Evolutionary conservation across 2,888 invertebrate genomes (phyloP).

Genomic region (Oegoconia quadripuncta): DNA sequence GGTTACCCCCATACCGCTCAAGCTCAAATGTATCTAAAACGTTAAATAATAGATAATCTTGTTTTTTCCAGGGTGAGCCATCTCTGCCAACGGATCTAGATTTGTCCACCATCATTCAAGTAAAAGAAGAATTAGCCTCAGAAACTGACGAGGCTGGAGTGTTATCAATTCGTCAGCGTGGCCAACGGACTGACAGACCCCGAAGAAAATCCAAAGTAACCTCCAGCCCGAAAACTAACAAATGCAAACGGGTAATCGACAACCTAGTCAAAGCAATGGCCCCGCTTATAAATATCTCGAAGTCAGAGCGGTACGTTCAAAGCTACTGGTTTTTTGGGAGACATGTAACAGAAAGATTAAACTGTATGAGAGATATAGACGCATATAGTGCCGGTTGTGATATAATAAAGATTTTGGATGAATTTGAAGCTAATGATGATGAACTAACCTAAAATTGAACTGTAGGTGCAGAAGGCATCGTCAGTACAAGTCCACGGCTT

Average conservation of each 20-base stretch:
- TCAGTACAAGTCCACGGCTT: too few relatives aligned
- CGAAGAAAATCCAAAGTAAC: conserved; percentile 27
- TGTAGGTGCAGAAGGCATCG: too few relatives aligned
- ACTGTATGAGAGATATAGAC: conserved; percentile 49
- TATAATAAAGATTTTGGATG: conserved; percentile 42
- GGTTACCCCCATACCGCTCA: too few relatives aligned
- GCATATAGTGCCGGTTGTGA: conserved; percentile 47
- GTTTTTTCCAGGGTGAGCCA: conserved; percentile 26
- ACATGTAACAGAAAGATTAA: conserved; percentile 57
- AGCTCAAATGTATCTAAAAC: too few relatives aligned
- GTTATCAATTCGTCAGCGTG: conserved; percentile 45
- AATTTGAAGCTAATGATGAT: conserved; percentile 5
- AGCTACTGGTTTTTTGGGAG: conserved; percentile 60
- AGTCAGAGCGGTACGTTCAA: conserved; percentile 20
- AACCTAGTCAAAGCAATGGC: conserved; percentile 53
- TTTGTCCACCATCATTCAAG: conserved; percentile 19
- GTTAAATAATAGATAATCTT: conserved; percentile 3
- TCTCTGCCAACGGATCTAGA: conserved; percentile 24
- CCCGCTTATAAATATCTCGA: conserved; percentile 29
- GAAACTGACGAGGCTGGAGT: conserved; percentile 33
- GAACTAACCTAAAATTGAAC: too few relatives aligned
- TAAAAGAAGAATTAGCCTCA: conserved; percentile 45
- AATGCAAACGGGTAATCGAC: conserved; percentile 51
- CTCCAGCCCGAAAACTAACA: conserved; percentile 27
- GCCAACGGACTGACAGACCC: conserved; percentile 52